Percentiles rank a stretch among this genome's conserved stretches.
Conservation (phyloP, 2,888 invertebrate species). For the Drosophila silvestris region DNA sequence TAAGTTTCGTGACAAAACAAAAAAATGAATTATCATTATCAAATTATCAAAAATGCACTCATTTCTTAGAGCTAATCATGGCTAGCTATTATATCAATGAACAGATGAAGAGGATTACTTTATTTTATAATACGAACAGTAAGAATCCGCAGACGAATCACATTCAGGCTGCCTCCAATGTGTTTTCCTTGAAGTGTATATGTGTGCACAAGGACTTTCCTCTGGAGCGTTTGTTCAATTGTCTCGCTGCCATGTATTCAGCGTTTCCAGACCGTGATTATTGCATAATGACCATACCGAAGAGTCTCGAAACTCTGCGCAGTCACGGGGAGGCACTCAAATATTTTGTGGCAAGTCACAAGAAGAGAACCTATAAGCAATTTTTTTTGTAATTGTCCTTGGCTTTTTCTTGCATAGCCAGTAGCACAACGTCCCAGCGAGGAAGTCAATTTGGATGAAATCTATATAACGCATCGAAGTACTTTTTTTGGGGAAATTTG, state of each 20-base stretch:
- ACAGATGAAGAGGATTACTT: slow-evolving; percentile 15
- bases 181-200: slow-evolving; percentile 73
- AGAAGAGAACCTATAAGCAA: background rate
- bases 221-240: slow-evolving; percentile 74
- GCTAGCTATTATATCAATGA: slow-evolving; percentile 54
- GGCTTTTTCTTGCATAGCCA: slow-evolving; percentile 38
- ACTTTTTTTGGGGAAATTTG: slow-evolving; percentile 76
- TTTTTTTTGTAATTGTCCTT: background rate
- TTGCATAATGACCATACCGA: slow-evolving; percentile 73
- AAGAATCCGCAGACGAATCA: background rate
- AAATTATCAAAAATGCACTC: background rate
- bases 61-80: slow-evolving; percentile 50
- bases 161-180: slow-evolving; percentile 61
- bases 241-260: slow-evolving; percentile 89
- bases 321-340: slow-evolving; percentile 59
- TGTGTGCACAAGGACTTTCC: slow-evolving; percentile 59
- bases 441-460: slow-evolving; percentile 41
- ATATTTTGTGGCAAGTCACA: slow-evolving; percentile 75
- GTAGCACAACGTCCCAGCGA: slow-evolving; percentile 52
- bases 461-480: slow-evolving; percentile 81
- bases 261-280: slow-evolving; percentile 88
- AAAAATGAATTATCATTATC: background rate
- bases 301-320: slow-evolving; percentile 22
- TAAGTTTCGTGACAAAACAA: slow-evolving; percentile 23
- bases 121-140: slow-evolving; percentile 49